Evolutionary conservation across 1,140 invertebrate species (phyloP), one percentile per base, ranked within the genome.

Genomic region (Holcopasites calliopsidis): DNA sequence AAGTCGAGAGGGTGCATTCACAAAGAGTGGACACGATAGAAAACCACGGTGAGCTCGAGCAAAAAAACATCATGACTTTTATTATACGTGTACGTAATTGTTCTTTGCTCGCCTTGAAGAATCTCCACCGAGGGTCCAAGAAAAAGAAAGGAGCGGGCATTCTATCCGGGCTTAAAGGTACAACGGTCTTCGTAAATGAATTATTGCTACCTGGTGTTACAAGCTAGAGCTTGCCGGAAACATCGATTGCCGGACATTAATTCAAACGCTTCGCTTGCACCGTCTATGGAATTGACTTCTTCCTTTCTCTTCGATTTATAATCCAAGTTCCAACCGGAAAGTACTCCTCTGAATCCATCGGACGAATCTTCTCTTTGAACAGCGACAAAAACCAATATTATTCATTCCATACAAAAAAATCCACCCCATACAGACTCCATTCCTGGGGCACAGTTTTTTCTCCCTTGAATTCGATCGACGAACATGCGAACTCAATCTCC

Each of bases 221-320:
- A n/a, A 28, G 21, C 23, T 54, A 68, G 38, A 33, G 58, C 40
- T 38, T 66, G 50, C 35, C 23, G 54, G 49, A 47, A 79, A 44
- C 28, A 70, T 40, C 70, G 79, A 80, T 79, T 64, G 71, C 58
- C 62, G 57, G 21, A 70, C 70, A 80, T 80, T 80, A 79, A 79
- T 80, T 80, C 71, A 49, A 80, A 80, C 73, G 73, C 49, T 66
- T 50, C 50, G 44, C 49, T 80, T 50, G 64, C 57, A 21, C 26
- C n/a, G 26, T 73, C 21, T 40, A 42, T 75, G 65, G 69, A 80
- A 75, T 74, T 26, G 33, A 31, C 61, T 62, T 18, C 33, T 50
- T 77, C 62, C 44, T 62, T 58, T 55, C 23, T 23, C 38, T 26
- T 10, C 49, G 50, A 75, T 80, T 80, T 52, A 68, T 60, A 35